Conservation (phyloP, 2,888 invertebrate genomes). For the Pherbina coryleti region DNA sequence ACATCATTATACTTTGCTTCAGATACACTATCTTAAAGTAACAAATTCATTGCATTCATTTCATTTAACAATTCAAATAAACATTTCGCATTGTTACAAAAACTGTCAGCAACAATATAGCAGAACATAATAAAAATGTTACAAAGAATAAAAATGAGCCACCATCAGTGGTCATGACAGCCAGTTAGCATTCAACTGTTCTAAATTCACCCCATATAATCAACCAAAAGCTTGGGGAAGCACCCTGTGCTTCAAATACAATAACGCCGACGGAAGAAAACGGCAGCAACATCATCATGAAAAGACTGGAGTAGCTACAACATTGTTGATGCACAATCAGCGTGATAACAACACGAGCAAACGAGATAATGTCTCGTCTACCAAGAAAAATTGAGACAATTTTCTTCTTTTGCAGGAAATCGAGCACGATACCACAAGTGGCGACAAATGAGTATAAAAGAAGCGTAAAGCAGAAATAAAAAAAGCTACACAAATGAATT, state of each 20-base stretch:
- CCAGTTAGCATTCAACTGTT: not conserved
- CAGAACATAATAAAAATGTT: slow-evolving; percentile 10
- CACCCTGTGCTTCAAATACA: not conserved
- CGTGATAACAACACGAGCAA: slow-evolving; percentile 25
- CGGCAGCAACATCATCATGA: not conserved
- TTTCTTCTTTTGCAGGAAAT: not conserved
- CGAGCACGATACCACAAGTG: not conserved
- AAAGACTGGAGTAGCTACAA: not conserved
- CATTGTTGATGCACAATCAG: slow-evolving; percentile 23
- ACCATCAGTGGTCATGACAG: slow-evolving; percentile 40
- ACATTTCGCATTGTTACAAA: slow-evolving; percentile 13
- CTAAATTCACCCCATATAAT: not conserved
- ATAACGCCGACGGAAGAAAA: not conserved
- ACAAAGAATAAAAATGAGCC: slow-evolving; percentile 12
- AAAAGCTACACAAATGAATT: slow-evolving; percentile 16
- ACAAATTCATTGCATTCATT: not conserved
- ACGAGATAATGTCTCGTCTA: slow-evolving; percentile 10
- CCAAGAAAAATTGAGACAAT: slow-evolving; percentile 19
- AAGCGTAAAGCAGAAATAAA: not conserved
- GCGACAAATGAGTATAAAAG: slow-evolving; percentile 14
- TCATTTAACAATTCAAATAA: not conserved
- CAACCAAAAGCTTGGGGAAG: not conserved
- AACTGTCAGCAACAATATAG: slow-evolving; percentile 22
- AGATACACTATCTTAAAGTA: not conserved
- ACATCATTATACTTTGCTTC: not conserved